phyloP scores from a whole-genome alignment of 23 tunicate species.

The Ascidia mentula region DNA sequence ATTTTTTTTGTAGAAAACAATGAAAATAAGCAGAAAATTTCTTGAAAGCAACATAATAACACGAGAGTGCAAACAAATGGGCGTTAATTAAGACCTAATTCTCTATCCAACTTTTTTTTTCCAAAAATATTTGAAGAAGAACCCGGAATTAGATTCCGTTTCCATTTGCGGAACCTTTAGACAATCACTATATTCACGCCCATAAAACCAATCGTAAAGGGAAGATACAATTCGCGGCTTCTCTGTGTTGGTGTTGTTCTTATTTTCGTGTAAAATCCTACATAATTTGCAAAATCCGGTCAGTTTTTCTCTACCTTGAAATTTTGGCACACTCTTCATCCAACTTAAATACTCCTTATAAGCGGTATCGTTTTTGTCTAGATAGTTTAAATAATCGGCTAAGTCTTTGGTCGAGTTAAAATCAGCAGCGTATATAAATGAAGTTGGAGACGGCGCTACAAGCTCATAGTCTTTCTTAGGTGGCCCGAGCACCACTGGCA shows the following conservation, averaged over 20 bases:
- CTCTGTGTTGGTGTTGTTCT: not conserved
- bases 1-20: too few relatives aligned
- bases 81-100: too few relatives aligned
- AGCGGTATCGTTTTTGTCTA: constrained; percentile 41
- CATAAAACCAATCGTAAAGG: constrained; percentile 4
- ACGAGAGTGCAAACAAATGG: too few relatives aligned
- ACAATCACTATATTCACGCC: not conserved
- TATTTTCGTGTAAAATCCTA: constrained; percentile 1
- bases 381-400: constrained; percentile 21
- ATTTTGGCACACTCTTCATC: constrained; percentile 11
- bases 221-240: not conserved
- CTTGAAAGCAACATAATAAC: too few relatives aligned
- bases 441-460: constrained; percentile 23
- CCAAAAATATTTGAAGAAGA: too few relatives aligned
- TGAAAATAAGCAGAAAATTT: too few relatives aligned
- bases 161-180: not conserved
- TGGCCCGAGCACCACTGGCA: constrained; percentile 52
- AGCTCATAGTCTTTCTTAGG: not conserved
- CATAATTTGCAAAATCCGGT: not conserved
- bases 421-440: constrained; percentile 30
- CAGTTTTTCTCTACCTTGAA: not conserved
- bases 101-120: too few relatives aligned
- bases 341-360: constrained; percentile 32
- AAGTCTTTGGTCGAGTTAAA: constrained; percentile 15
- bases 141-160: too few relatives aligned